A percentile compares a stretch with the other conserved stretches of the same genome.
phyloP scores from a whole-genome alignment of 2,888 invertebrate genomes.

The Dascillus cervinus region DNA sequence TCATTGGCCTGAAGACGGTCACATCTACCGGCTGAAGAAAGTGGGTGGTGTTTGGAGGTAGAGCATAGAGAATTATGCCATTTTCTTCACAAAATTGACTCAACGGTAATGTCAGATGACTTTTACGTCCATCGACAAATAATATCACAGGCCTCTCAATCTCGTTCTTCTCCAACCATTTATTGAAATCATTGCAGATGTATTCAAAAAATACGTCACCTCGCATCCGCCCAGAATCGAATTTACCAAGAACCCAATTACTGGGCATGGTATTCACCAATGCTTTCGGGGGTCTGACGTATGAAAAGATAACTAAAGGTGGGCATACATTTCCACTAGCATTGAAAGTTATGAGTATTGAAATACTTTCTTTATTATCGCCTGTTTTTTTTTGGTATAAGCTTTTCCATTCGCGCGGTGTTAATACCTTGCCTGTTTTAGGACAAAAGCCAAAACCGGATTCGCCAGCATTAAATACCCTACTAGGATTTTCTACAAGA shows the following conservation, averaged over 20 bases:
- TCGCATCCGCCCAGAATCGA: neutral
- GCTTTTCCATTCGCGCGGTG: constrained; percentile 8
- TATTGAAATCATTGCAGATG: constrained; percentile 1
- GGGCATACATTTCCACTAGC: constrained; percentile 10
- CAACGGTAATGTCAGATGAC: neutral
- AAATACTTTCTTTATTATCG: too few relatives aligned
- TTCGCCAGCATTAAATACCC: constrained; percentile 5
- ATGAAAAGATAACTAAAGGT: constrained; percentile 17
- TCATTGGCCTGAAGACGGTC: constrained; percentile 6
- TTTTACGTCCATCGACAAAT: neutral
- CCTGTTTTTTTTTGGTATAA: constrained; percentile 5
- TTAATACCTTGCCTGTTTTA: constrained; percentile 12
- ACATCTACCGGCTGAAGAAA: constrained; percentile 8
- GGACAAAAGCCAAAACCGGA: too few relatives aligned
- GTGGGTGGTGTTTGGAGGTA: constrained; percentile 13
- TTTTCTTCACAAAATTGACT: too few relatives aligned
- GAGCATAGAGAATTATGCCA: too few relatives aligned
- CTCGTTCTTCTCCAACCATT: neutral
- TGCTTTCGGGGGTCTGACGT: constrained; percentile 10
- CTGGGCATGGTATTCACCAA: constrained; percentile 10
- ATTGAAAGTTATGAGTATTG: constrained; percentile 8
- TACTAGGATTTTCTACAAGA: neutral
- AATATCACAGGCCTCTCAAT: neutral
- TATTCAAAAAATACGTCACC: neutral
- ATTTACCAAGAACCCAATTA: too few relatives aligned